Base-by-base conservation (phyloP, 92 coral and sea anemone species). In the Siderastrea siderea region DNA sequence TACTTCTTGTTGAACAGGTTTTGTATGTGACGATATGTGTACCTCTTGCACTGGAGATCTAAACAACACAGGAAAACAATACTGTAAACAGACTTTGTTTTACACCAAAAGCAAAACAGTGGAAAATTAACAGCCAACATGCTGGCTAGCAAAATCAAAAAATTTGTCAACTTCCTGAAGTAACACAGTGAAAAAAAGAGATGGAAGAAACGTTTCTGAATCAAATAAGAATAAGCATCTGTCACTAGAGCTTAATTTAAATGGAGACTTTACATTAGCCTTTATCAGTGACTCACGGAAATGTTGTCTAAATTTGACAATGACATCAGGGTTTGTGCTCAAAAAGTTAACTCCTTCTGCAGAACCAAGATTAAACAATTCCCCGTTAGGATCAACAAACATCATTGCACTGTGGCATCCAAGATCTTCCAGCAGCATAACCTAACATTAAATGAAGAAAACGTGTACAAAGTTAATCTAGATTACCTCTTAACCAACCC, bases 331-430 rank as follows among this genome's bases (percentile, higher is more conserved):
- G 61, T 87, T 87, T 69, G 72, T 55, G 69, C 79, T 73, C 60
- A 87, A 66, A 85, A 87, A 79, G 60, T 72, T 48, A 45, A 73
- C 17, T 50, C 86, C 91, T 69, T 71, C 81, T 62, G 69, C 69
- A 57, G 91, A 87, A 15, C 91, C 91, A 71, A 87, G 78, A 51
- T 87, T 87, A 65, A 73, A 80, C 73, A 87, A 61, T 74, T 87
- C 78, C 1, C 91, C 86, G 47, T 70, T 52, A 55, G 81, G 46
- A 65, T 69, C 86, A 57, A 47, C 50, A 67, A 87, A 80, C 54
- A 87, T 69, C 79, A 80, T 69, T 13, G 74, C 79, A 10, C 76
- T 61, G 67, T 79, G 69, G 71, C 86, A 87, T 13, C 86, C 91
- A 80, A 87, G 64, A 62, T 87, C 91, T 79, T 87, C 91, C 48